phyloP scores from a whole-genome alignment of 1,140 invertebrate species.

The Centruroides sculpturatus region DNA sequence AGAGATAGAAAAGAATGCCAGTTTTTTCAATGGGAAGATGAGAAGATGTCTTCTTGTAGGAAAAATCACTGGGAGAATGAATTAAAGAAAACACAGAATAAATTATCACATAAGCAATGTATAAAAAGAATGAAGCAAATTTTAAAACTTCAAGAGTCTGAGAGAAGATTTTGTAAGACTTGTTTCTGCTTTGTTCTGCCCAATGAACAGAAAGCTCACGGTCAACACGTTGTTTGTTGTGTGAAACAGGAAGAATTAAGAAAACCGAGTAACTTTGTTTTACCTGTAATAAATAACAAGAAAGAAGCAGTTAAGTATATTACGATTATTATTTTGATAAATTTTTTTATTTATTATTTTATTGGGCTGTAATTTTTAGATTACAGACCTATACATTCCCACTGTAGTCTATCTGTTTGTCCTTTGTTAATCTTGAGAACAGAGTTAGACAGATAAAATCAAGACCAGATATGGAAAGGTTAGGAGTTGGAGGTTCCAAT shows the following conservation, averaged over 20 bases:
- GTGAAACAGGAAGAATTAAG: background rate
- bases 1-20: constrained; percentile 2
- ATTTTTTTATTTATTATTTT: too few species aligned
- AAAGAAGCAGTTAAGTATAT: constrained; percentile 9
- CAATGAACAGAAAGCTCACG: background rate
- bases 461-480: too few species aligned
- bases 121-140: background rate
- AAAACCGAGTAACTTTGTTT: background rate
- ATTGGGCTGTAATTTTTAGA: too few species aligned
- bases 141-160: background rate
- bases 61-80: background rate
- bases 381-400: too few species aligned
- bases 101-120: constrained; percentile 7
- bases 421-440: too few species aligned
- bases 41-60: background rate
- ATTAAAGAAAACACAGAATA: background rate
- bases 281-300: constrained; percentile 2
- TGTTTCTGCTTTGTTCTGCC: constrained; percentile 5
- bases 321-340: too few species aligned
- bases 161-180: constrained; percentile 9
- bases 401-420: too few species aligned
- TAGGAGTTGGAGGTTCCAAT: too few species aligned
- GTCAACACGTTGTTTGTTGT: constrained; percentile 1
- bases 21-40: constrained; percentile 11
- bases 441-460: too few species aligned